A percentile compares a stretch with the other conserved stretches of the same genome.
These are phyloP conservation scores for Hypotaenidia okinawae DNA, from an alignment of 2,797 vertebrate genomes.

Conservation along the genomic window DNA sequence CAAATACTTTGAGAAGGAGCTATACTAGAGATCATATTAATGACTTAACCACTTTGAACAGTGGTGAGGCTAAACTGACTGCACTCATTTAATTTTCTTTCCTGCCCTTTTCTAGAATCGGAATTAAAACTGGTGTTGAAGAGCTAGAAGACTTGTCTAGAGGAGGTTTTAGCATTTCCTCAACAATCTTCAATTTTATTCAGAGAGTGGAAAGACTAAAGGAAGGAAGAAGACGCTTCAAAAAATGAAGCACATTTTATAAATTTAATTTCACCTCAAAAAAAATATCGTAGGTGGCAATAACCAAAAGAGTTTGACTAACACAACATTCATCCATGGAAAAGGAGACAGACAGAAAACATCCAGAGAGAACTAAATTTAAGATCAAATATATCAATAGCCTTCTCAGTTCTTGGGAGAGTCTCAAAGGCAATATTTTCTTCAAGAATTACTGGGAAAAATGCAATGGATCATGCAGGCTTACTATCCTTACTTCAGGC, in stretches of 20 bases:
- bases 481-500: not conserved
- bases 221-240: not conserved
- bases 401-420: not conserved
- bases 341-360: slow-evolving; percentile 1
- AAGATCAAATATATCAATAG: not conserved
- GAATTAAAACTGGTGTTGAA: not conserved
- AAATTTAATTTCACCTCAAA: not conserved
- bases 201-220: not conserved
- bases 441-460: not conserved
- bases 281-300: not conserved
- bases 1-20: not conserved
- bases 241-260: not conserved
- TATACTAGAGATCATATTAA: not conserved
- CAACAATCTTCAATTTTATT: not conserved
- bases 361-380: slow-evolving; percentile 4
- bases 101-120: not conserved
- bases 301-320: slow-evolving; percentile 7
- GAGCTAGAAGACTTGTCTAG: not conserved
- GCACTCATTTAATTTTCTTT: not conserved
- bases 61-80: not conserved
- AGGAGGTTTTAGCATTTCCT: not conserved
- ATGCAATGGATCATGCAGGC: not conserved
- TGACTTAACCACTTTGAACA: not conserved
- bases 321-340: not conserved
- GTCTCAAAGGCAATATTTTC: not conserved